phyloP scores from a whole-genome alignment of 2,797 vertebrate genomes.

The Aulostomus chinensis region DNA sequence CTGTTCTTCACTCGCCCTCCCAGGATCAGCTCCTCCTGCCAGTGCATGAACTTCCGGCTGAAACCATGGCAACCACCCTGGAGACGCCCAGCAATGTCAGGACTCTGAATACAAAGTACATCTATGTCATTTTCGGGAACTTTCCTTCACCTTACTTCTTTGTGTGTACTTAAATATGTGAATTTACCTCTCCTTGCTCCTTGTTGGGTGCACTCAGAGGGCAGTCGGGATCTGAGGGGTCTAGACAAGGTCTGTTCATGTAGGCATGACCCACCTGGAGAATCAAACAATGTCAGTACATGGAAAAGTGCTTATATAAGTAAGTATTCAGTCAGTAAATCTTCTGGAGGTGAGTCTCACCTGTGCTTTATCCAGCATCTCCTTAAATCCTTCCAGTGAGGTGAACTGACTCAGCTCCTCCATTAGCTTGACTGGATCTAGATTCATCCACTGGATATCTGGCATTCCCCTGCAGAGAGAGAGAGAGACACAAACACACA shows the following conservation, averaged over 20 bases:
- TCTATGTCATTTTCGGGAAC: neutral
- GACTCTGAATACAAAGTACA: constrained; percentile 72
- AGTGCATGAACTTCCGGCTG: constrained; percentile 98
- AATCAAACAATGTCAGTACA: constrained; percentile 12
- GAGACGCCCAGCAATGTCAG: constrained; percentile 86
- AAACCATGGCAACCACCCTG: constrained; percentile 95
- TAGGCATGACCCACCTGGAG: constrained; percentile 88
- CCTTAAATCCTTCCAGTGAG: constrained; percentile 92
- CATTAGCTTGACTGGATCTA: constrained; percentile 94
- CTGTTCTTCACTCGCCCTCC: constrained; percentile 88
- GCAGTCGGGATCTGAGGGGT: constrained; percentile 90
- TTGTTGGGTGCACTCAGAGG: constrained; percentile 93
- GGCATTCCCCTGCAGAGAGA: constrained; percentile 88
- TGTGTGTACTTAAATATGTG: neutral
- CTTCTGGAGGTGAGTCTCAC: constrained; percentile 69
- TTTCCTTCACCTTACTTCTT: neutral
- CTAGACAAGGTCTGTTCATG: constrained; percentile 93
- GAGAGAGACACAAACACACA: too few species aligned
- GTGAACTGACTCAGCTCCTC: constrained; percentile 95
- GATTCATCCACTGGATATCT: constrained; percentile 98
- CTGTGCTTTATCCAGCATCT: constrained; percentile 97
- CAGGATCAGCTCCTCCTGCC: constrained; percentile 97
- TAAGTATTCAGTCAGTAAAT: neutral
- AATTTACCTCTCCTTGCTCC: constrained; percentile 84
- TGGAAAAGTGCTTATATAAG: neutral